Evolutionary conservation across 1,140 invertebrate species (phyloP).

Genomic region (Eumaeus atala): DNA sequence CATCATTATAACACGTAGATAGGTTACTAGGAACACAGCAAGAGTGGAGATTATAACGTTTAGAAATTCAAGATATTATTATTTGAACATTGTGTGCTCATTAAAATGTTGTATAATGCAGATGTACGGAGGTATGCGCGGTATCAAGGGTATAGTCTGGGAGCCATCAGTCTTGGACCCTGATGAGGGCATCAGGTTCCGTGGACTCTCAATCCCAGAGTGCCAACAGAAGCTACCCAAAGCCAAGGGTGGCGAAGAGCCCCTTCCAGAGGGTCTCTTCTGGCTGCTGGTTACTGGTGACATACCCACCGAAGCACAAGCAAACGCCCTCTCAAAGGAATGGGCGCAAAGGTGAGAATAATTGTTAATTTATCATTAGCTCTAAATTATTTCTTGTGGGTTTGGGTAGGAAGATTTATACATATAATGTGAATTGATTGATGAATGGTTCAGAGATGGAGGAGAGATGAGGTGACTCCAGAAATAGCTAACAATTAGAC

Average conservation of each 20-base stretch:
- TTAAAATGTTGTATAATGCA: constrained; percentile 13
- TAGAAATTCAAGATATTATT: too few species aligned
- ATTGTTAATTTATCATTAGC: too few species aligned
- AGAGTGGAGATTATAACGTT: too few species aligned
- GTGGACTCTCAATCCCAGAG: constrained; percentile 95
- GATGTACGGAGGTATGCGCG: constrained; percentile 98
- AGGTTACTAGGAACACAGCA: too few species aligned
- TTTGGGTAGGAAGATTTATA: too few species aligned
- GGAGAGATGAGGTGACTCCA: too few species aligned
- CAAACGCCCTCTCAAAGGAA: constrained; percentile 89
- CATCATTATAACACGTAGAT: too few species aligned
- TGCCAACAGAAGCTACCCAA: constrained; percentile 94
- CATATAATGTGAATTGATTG: not conserved
- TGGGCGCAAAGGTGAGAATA: constrained; percentile 86
- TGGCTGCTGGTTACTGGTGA: constrained; percentile 96
- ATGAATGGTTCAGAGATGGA: not conserved
- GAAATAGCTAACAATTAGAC: too few species aligned
- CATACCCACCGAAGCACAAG: constrained; percentile 89
- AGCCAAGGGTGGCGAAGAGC: constrained; percentile 88
- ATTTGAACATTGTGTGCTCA: too few species aligned
- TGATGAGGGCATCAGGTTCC: constrained; percentile 96
- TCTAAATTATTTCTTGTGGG: too few species aligned
- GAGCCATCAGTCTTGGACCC: constrained; percentile 97
- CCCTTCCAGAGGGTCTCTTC: constrained; percentile 96
- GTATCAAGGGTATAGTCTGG: constrained; percentile 94